Percentiles rank a stretch among this genome's conserved stretches.
phyloP scores from a whole-genome alignment of 2,888 invertebrate genomes.

The Disparrhopalites patrizii region DNA sequence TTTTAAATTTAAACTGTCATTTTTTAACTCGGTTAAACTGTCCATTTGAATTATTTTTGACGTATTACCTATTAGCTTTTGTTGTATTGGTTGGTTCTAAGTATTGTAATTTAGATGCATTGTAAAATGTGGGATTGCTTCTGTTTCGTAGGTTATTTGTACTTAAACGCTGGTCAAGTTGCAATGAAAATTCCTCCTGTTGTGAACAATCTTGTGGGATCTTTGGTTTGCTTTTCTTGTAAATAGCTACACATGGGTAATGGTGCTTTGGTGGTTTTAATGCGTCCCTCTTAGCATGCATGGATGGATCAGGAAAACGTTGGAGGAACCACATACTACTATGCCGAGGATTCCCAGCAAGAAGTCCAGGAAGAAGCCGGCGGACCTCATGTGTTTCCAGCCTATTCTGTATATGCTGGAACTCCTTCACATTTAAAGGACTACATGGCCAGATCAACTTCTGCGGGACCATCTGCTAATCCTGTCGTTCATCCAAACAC shows the following conservation, averaged over 20 bases:
- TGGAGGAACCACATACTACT: conserved; percentile 93
- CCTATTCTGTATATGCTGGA: conserved; percentile 62
- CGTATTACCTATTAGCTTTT: no score
- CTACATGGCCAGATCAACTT: conserved; percentile 50
- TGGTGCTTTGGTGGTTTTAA: conserved; percentile 15
- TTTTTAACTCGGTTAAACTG: background rate
- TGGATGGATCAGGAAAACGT: conserved; percentile 69
- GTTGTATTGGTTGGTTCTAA: background rate
- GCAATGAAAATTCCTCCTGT: conserved; percentile 7
- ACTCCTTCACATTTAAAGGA: conserved; percentile 60
- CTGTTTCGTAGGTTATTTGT: conserved; percentile 6
- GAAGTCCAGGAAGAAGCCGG: conserved; percentile 34
- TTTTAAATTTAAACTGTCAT: background rate
- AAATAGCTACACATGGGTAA: conserved; percentile 12
- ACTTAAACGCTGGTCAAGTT: conserved; percentile 6
- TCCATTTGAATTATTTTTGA: no score
- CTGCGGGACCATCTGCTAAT: conserved; percentile 35
- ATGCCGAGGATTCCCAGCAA: conserved; percentile 54
- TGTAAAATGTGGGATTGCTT: background rate
- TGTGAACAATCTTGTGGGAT: conserved; percentile 8
- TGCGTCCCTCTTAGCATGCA: conserved; percentile 18
- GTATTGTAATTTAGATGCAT: background rate
- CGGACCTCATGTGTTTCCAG: conserved; percentile 49
- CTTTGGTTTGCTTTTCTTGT: conserved; percentile 13
- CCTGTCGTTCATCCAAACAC: conserved; percentile 43